Percentiles rank a stretch among this genome's conserved stretches.
phyloP scores from a whole-genome alignment of 92 coral and sea anemone genomes.

The Palythoa grandiflora region DNA sequence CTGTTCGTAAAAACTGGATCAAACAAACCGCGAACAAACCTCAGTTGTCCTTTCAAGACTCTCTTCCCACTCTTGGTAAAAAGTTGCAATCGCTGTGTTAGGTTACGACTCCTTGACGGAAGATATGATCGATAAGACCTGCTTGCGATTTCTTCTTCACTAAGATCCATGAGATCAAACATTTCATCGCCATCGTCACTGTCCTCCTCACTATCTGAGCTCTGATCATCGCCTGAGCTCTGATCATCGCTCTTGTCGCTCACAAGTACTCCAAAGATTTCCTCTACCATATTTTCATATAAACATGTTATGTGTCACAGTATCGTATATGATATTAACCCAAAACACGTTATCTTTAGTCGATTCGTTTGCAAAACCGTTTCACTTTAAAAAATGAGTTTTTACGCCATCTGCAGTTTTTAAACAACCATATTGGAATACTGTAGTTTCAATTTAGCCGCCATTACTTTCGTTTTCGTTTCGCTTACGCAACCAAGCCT shows the following conservation, averaged over 20 bases:
- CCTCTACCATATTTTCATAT: not conserved
- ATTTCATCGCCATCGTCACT: conserved; percentile 68
- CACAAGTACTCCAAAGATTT: conserved; percentile 51
- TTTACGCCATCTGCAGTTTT: too few species aligned
- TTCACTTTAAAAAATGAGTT: too few species aligned
- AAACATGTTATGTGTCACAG: not conserved
- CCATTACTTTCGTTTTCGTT: conserved; percentile 15
- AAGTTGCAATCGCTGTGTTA: conserved; percentile 40
- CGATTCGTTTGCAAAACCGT: too few species aligned
- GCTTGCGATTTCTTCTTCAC: conserved; percentile 32
- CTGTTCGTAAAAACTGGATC: conserved; percentile 54
- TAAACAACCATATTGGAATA: too few species aligned
- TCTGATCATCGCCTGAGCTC: conserved; percentile 22
- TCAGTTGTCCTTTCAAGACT: not conserved
- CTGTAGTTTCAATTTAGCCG: too few species aligned
- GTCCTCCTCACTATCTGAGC: conserved; percentile 54
- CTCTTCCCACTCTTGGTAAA: not conserved
- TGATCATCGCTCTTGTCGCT: not conserved
- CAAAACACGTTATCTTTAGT: too few species aligned
- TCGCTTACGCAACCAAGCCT: conserved; percentile 5
- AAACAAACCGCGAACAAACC: conserved; percentile 62
- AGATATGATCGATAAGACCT: conserved; percentile 37
- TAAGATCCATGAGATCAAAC: conserved; percentile 56
- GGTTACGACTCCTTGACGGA: conserved; percentile 39
- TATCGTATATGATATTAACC: not conserved